These are phyloP conservation scores for Montipora foliosa DNA, from an alignment of 64 coral and sea anemone species.

Conservation along the genomic window DNA sequence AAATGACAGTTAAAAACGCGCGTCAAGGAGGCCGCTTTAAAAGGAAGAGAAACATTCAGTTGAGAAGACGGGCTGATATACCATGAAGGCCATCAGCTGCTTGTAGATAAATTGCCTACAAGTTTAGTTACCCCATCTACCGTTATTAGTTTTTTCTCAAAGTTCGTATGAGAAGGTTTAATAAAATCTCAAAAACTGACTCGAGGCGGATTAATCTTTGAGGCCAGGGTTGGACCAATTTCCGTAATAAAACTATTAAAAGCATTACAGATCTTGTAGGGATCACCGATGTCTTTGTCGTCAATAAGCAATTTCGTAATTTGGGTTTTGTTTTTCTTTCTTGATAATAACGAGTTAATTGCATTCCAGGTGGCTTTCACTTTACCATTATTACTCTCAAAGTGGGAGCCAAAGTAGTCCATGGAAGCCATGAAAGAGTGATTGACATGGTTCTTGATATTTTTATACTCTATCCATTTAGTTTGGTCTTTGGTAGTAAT, in stretches of 20 bases:
- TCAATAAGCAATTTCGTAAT: not conserved
- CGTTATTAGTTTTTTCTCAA: too few relatives aligned
- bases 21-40: not conserved
- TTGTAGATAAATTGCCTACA: not conserved
- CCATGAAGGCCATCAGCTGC: not conserved
- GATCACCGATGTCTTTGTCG: not conserved
- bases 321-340: too few relatives aligned
- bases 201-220: too few relatives aligned
- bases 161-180: too few relatives aligned
- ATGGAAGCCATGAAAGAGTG: slow-evolving; percentile 47
- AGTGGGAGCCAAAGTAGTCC: slow-evolving; percentile 44
- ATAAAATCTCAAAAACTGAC: too few relatives aligned
- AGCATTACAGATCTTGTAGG: too few relatives aligned
- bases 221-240: not conserved
- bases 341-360: too few relatives aligned
- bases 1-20: not conserved
- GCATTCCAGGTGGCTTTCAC: not conserved
- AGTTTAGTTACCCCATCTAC: not conserved
- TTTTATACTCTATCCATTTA: not conserved
- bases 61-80: not conserved
- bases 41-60: not conserved
- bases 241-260: too few relatives aligned
- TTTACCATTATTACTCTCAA: slow-evolving; percentile 19
- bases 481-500: too few relatives aligned
- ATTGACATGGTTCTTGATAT: slow-evolving; percentile 57